phyloP scores from a whole-genome alignment of 2,888 invertebrate genomes.

The Sycophila texana region DNA sequence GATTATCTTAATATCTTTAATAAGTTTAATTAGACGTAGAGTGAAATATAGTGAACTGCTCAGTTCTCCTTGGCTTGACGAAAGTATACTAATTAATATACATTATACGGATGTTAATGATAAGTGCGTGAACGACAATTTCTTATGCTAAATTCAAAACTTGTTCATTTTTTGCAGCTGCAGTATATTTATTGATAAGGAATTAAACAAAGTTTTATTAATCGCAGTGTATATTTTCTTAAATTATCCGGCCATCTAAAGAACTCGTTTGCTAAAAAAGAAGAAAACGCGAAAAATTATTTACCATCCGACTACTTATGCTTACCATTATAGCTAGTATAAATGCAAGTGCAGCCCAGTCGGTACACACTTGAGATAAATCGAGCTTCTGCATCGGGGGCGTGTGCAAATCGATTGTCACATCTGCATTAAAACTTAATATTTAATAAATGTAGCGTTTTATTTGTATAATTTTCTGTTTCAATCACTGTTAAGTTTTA shows the following conservation, averaged over 20 bases:
- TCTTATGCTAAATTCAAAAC: no score
- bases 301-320: constrained; percentile 33
- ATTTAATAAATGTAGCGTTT: not conserved
- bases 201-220: constrained; percentile 5
- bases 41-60: no score
- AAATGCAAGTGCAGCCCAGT: not conserved
- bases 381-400: not conserved
- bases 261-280: constrained; percentile 35
- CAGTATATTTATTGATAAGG: not conserved
- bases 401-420: not conserved
- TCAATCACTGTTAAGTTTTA: not conserved
- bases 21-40: no score
- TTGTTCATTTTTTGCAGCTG: no score
- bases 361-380: constrained; percentile 10
- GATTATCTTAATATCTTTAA: no score
- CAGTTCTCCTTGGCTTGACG: no score
- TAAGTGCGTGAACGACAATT: no score
- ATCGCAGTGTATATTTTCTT: not conserved
- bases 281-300: constrained; percentile 15
- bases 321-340: not conserved
- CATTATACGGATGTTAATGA: no score
- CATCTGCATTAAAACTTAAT: not conserved
- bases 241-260: not conserved
- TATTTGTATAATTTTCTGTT: not conserved
- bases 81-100: no score